phyloP scores from a whole-genome alignment of 2,113 vertebrate genomes.

The Entelurus aequoreus region DNA sequence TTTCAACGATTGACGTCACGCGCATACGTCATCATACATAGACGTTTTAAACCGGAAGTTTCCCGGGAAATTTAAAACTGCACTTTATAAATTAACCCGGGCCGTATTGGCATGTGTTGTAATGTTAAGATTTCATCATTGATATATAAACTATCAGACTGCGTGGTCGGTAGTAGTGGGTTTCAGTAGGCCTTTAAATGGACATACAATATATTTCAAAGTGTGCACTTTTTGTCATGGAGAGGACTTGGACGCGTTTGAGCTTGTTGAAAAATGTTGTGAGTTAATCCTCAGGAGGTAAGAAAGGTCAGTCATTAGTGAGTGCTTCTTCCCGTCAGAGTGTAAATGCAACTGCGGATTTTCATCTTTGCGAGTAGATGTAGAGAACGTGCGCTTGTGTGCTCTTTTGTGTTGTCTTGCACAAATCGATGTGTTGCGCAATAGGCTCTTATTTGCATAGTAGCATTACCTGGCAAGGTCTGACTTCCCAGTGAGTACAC shows the following conservation, averaged over 20 bases:
- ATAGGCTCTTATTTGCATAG: constrained; percentile 63
- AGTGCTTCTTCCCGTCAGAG: constrained; percentile 2
- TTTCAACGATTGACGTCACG: too few species aligned
- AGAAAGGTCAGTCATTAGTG: constrained; percentile 1
- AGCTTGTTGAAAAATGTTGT: constrained; percentile 8
- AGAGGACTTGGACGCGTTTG: constrained; percentile 4
- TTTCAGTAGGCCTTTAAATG: too few species aligned
- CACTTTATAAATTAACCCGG: too few species aligned
- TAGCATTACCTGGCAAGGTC: constrained; percentile 57
- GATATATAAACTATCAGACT: too few species aligned
- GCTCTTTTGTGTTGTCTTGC: constrained; percentile 35
- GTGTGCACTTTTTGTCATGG: neutral
- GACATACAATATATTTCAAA: neutral
- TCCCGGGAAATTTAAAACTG: too few species aligned
- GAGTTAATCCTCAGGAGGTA: neutral
- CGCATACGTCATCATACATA: too few species aligned
- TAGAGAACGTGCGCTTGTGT: constrained; percentile 20
- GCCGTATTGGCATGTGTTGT: too few species aligned
- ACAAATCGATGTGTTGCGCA: constrained; percentile 62
- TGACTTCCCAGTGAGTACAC: constrained; percentile 49
- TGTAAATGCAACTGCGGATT: constrained; percentile 42
- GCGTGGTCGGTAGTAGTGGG: too few species aligned
- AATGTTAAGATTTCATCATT: too few species aligned
- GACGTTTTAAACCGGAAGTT: too few species aligned
- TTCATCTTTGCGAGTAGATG: constrained; percentile 18